These are phyloP conservation scores for Anser brachyrhynchus DNA, from an alignment of 2,113 vertebrate genomes.

Conservation along the genomic window DNA sequence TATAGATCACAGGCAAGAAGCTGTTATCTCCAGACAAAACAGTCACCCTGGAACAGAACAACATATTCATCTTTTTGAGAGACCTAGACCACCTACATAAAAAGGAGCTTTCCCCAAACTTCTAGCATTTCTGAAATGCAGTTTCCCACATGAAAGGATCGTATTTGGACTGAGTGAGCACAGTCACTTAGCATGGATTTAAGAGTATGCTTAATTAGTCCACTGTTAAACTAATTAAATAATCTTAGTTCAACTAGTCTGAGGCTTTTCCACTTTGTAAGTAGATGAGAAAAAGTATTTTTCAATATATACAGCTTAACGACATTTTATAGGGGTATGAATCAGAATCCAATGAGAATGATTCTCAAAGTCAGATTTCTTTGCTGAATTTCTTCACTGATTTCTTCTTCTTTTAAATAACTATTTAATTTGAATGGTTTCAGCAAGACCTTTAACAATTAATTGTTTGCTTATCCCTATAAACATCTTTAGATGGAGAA, in stretches of 20 bases:
- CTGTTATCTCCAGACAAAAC: not conserved
- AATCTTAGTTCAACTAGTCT: not conserved
- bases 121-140: not conserved
- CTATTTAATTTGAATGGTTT: not conserved
- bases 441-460: not conserved
- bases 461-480: not conserved
- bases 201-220: not conserved
- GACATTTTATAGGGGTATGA: not conserved
- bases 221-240: not conserved
- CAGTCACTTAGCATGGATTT: not conserved
- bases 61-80: not conserved
- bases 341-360: not conserved
- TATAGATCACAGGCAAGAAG: not conserved
- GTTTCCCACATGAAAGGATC: not conserved
- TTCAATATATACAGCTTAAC: not conserved
- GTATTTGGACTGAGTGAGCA: not conserved
- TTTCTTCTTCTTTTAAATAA: not conserved
- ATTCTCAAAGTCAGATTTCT: not conserved
- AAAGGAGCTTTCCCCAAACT: not conserved
- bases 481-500: not conserved
- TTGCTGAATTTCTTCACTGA: not conserved
- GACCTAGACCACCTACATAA: not conserved
- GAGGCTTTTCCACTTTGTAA: not conserved
- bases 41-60: not conserved
- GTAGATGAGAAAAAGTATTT: not conserved